Evolutionary conservation across 1,140 invertebrate genomes (phyloP), one percentile per base, ranked within the genome.

Genomic region (Centruroides sculpturatus): DNA sequence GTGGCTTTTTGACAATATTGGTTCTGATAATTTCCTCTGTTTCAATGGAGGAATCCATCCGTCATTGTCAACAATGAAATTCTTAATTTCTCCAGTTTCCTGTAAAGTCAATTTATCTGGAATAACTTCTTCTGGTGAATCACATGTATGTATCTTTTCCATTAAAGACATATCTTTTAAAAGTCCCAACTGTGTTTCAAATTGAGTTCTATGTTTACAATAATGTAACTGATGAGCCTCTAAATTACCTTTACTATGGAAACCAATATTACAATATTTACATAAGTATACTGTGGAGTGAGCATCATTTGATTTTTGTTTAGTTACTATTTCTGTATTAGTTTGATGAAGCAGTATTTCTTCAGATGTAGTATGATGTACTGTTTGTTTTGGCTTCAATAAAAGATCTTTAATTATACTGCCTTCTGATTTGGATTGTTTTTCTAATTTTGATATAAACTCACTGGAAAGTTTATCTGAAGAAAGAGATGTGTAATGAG

Each of bases 321-420:
- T 49, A n/a, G 41, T 62, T 34, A 56, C 35, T 11, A 60, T 41
- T 41, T 41, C 41, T 8, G 41, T 41, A 41, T 41, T 41, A 6
- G 41, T 1, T 41, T 41, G 41, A 5, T 41, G 41, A 41, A 8
- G 5, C 8, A 8, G 8, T 41, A 8, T 6, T 41, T 41, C 41
- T 41, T 41, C 41, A 41, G 41, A 41, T 41, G 8, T 8, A 41
- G 41, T 6, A 41, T 41, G 41, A 5, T 41, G 41, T 41, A 41
- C 8, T 8, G 8, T 8, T 6, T 41, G 41, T 53, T 81, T 78
- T 56, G 80, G 80, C 73, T 88, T 89, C 47, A 88, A 70, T 5
- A 92, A 70, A 9, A 91, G 77, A 71, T 90, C 86, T 71, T 91
- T 92, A 57, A 91, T 90, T 53, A 89, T 85, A 5, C 84, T 86